Conservation (phyloP, 2,113 vertebrate species). For the Alethe castanea region DNA sequence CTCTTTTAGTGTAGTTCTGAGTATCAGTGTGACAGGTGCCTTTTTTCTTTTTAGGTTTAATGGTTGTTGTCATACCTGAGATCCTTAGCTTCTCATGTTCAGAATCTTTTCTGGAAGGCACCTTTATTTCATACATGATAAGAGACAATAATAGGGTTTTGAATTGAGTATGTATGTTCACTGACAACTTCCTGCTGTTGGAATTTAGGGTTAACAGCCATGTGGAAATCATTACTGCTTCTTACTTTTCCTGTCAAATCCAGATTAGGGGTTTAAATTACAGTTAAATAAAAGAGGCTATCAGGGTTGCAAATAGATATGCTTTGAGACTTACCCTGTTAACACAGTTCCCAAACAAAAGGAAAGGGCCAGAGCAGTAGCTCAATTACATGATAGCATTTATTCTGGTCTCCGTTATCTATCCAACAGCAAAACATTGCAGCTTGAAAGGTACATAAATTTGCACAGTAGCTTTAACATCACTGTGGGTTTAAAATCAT, state of each 20-base stretch:
- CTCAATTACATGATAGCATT: accelerated
- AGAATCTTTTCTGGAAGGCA: not conserved
- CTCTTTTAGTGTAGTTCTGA: not conserved
- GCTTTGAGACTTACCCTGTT: not conserved
- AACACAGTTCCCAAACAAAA: not conserved
- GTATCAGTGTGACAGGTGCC: not conserved
- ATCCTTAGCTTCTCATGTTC: not conserved
- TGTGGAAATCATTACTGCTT: not conserved
- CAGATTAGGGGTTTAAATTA: not conserved
- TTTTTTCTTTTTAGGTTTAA: not conserved
- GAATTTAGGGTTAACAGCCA: not conserved
- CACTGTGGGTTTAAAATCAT: not conserved
- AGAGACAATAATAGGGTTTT: not conserved
- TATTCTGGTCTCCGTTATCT: not conserved
- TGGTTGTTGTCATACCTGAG: not conserved
- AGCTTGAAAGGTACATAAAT: not conserved
- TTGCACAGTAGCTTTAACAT: not conserved
- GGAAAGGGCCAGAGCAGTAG: not conserved
- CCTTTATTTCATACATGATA: not conserved
- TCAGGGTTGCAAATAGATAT: not conserved
- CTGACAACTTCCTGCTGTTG: not conserved
- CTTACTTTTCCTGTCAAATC: not conserved
- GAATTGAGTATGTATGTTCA: not conserved
- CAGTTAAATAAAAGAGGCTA: not conserved
- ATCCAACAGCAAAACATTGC: not conserved